Evolutionary conservation across 1,140 invertebrate genomes (phyloP), one percentile per base, ranked within the genome.

Genomic region (Eriocheir sinensis): DNA sequence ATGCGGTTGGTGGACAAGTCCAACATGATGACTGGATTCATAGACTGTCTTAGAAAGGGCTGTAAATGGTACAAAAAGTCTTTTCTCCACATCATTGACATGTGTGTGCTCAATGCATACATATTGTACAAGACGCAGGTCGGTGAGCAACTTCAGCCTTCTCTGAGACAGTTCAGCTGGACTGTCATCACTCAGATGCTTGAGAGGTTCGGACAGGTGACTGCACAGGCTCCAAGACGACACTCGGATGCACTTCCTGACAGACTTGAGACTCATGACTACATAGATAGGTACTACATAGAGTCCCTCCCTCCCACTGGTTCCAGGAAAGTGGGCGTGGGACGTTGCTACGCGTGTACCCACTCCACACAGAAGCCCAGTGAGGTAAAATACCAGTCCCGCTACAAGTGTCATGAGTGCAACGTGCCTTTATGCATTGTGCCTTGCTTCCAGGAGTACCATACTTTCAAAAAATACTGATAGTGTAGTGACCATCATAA

Each of bases 21-120:
- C 15, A n/a, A 91, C 32, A 30, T 27, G n/a, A 0, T 34, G 90
- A 79, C 27, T 72, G 12, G 15, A 27, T 17, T 34, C n/a, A 48
- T 79, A 0, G 53, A 72, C n/a, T 91, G 53, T 91, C 30, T 72
- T 9, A 17, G 12, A 15, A 72, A 91, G 40, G 9, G n/a, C 30
- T 15, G 15, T n/a, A 91, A 79, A 40, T 91, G 90, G 79, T 79
- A 79, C 90, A 91, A 79, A 12, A 91, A 91, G 27, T 32, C 40
- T 36, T 91, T 79, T 60, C 40, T 91, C 48, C 90, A 91, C 36
- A 48, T 91, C 36, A 17, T 79, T 17, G 90, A 91, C 40, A 81
- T 91, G 36, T 17, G 12, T 38, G 12, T 91, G 30, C 79, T 91
- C 9, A 91, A 91, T 91, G 53, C 90, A 34, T 40, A 40, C 12